phyloP scores from a whole-genome alignment of 1,140 invertebrate species.

The Nymphalis io region DNA sequence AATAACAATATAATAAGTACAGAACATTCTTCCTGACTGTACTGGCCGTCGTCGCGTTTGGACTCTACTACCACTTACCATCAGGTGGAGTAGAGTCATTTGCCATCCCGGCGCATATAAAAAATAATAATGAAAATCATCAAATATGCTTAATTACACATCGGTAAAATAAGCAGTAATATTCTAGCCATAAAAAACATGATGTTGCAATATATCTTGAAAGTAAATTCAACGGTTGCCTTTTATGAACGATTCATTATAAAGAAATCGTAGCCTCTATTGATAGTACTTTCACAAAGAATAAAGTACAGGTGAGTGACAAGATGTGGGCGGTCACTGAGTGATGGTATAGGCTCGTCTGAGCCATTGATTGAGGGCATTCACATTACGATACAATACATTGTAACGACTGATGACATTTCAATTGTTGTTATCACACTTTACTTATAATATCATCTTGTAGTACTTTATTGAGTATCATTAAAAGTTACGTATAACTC shows the following conservation, averaged over 20 bases:
- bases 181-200: no score
- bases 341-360: slow-evolving; percentile 21
- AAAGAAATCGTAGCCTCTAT: neutral
- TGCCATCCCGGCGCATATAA: no score
- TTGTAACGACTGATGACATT: slow-evolving; percentile 31
- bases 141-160: no score
- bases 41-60: no score
- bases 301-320: slow-evolving; percentile 25
- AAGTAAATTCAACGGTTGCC: no score
- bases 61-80: no score
- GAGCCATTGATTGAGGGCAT: slow-evolving; percentile 37
- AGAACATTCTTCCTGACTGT: no score
- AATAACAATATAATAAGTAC: no score
- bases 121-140: no score
- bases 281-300: slow-evolving; percentile 14
- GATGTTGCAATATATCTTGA: no score
- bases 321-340: slow-evolving; percentile 29
- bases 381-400: slow-evolving; percentile 39
- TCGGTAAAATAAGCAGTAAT: no score
- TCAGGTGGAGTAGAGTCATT: no score
- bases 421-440: slow-evolving; percentile 6
- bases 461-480: neutral
- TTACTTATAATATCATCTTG: neutral
- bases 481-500: neutral
- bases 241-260: neutral